A percentile compares a stretch with the other conserved stretches of the same genome.
Conservation (phyloP, 2,797 vertebrate species). For the Sebastolobus altivelis region DNA sequence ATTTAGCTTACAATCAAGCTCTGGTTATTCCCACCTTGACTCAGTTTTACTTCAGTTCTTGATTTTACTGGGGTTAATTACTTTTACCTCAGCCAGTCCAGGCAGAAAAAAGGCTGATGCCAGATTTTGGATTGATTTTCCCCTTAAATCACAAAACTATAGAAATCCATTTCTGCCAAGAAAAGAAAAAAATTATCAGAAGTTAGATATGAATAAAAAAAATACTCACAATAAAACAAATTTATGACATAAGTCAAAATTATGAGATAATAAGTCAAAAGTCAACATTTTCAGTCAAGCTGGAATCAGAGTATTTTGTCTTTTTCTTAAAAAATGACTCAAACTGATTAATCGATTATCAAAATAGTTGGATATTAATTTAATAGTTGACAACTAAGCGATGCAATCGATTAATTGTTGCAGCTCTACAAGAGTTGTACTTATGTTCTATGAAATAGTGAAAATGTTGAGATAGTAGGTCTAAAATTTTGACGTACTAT, state of each 20-base stretch:
- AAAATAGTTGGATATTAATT: no score
- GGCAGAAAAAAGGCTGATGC: conserved; percentile 15
- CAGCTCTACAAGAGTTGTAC: no score
- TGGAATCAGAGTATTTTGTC: no score
- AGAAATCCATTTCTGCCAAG: conserved; percentile 12
- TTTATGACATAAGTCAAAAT: neutral
- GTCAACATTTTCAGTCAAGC: neutral
- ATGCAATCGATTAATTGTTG: no score
- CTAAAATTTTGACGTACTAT: neutral
- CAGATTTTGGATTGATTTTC: conserved; percentile 15
- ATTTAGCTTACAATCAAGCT: conserved; percentile 20
- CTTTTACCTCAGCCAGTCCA: conserved; percentile 12
- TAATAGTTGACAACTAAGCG: no score
- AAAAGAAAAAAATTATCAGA: neutral
- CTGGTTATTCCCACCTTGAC: conserved; percentile 21
- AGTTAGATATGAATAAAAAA: neutral
- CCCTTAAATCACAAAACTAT: conserved; percentile 5
- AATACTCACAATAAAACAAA: neutral
- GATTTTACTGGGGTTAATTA: conserved; percentile 12
- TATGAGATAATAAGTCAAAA: neutral
- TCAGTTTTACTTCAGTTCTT: conserved; percentile 27
- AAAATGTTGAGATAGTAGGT: neutral
- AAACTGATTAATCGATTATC: no score
- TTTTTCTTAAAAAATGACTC: no score
- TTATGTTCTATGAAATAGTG: neutral